Percentiles rank a stretch among this genome's conserved stretches.
phyloP scores from a whole-genome alignment of 1,140 invertebrate genomes.

The Onthophagus taurus region DNA sequence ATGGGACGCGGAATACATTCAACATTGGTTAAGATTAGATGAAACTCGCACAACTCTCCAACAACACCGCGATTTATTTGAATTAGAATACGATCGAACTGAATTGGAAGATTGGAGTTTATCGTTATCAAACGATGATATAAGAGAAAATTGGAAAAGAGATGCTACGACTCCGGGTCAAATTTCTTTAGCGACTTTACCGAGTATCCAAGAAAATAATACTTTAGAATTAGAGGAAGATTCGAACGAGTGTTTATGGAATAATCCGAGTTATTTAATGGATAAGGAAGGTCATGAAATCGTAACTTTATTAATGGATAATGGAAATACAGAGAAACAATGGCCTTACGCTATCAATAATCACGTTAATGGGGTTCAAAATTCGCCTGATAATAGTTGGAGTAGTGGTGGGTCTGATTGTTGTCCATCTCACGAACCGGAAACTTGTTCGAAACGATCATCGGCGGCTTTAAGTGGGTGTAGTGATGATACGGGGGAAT shows the following conservation, averaged over 20 bases:
- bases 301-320: constrained; percentile 38
- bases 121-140: constrained; percentile 57
- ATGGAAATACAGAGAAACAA: constrained; percentile 35
- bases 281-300: constrained; percentile 44
- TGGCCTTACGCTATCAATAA: constrained; percentile 39
- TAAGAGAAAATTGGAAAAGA: constrained; percentile 34
- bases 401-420: constrained; percentile 47
- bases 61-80: constrained; percentile 55
- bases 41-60: constrained; percentile 54
- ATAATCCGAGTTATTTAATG: constrained; percentile 50
- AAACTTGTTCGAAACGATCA: constrained; percentile 51
- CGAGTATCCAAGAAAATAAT: constrained; percentile 63
- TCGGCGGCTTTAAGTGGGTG: constrained; percentile 55
- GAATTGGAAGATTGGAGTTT: constrained; percentile 74
- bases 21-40: constrained; percentile 63
- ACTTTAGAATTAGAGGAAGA: constrained; percentile 62
- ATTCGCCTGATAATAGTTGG: constrained; percentile 53
- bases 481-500: constrained; percentile 51
- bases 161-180: constrained; percentile 42
- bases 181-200: constrained; percentile 51
- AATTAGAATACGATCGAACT: constrained; percentile 62
- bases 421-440: constrained; percentile 35
- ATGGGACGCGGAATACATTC: constrained; percentile 64
- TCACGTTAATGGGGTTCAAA: constrained; percentile 33
- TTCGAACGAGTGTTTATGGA: constrained; percentile 63